These are phyloP conservation scores for Rhabdophis nuchalis DNA, from an alignment of 2,797 vertebrate species.

Conservation along the genomic window DNA sequence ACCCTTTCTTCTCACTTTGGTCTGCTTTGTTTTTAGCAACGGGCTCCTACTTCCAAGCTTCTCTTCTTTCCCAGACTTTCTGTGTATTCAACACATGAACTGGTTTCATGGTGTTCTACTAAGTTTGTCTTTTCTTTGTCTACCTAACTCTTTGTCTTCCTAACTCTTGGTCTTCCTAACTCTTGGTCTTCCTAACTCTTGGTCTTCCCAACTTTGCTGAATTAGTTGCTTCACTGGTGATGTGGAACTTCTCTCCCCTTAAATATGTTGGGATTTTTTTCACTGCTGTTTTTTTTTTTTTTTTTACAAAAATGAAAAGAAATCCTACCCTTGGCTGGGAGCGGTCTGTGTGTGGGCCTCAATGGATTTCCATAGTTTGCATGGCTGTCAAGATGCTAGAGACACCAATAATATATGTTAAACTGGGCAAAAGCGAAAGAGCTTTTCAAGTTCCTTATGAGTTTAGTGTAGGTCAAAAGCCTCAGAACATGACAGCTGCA, in stretches of 20 bases:
- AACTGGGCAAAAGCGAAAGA: constrained; percentile 31
- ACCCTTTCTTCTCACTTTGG: not conserved
- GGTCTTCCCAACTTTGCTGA: constrained; percentile 30
- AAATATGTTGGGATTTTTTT: constrained; percentile 3
- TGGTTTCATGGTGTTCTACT: not conserved
- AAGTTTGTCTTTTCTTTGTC: constrained; percentile 8
- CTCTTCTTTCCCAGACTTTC: not conserved
- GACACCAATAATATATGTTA: constrained; percentile 16
- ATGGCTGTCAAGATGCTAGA: constrained; percentile 14
- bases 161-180: not conserved
- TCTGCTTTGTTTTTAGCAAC: not conserved
- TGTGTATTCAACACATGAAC: not conserved
- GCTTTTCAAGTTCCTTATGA: constrained; percentile 25
- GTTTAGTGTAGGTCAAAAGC: constrained; percentile 24
- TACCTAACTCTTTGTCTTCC: constrained; percentile 1
- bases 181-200: not conserved
- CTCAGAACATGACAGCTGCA: not conserved
- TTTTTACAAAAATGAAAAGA: not conserved
- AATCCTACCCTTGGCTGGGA: constrained; percentile 15
- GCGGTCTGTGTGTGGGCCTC: constrained; percentile 60
- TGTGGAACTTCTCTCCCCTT: constrained; percentile 39
- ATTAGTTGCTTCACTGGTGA: constrained; percentile 30
- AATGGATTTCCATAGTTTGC: constrained; percentile 50
- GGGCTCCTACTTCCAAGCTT: not conserved
- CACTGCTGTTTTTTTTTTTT: not conserved